Conservation (phyloP, 2,797 vertebrate species). For the Etheostoma perlongum region DNA sequence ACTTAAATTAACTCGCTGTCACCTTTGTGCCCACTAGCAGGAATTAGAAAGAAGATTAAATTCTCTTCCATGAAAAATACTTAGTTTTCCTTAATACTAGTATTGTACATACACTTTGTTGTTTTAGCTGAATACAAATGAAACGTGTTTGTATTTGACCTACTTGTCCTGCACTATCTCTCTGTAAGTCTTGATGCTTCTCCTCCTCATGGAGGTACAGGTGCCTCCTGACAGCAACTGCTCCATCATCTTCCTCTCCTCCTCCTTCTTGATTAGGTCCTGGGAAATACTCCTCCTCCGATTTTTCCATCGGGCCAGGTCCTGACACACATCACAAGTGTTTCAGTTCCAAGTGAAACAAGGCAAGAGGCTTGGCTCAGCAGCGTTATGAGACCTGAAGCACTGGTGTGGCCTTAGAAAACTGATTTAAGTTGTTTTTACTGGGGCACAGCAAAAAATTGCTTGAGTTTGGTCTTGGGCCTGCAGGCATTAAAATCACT, state of each 20-base stretch:
- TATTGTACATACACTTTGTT: not conserved
- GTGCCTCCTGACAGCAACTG: conserved; percentile 86
- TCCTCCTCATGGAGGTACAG: conserved; percentile 86
- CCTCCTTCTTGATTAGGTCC: conserved; percentile 97
- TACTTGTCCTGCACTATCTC: conserved; percentile 99
- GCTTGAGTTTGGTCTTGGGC: not conserved
- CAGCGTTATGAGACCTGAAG: not conserved
- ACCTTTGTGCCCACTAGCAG: not conserved
- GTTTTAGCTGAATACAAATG: not conserved
- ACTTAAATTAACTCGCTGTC: conserved; percentile 27
- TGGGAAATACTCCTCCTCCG: conserved; percentile 96
- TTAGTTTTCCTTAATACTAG: not conserved
- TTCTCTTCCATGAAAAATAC: conserved; percentile 5
- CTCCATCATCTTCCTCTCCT: conserved; percentile 97
- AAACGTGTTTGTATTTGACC: conserved; percentile 55
- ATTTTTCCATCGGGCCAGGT: conserved; percentile 96
- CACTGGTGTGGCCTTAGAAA: conserved; percentile 12
- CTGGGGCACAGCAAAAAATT: conserved; percentile 15
- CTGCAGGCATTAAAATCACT: not conserved
- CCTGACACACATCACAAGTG: conserved; percentile 78
- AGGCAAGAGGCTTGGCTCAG: not conserved
- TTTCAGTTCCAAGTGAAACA: conserved; percentile 30
- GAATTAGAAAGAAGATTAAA: conserved; percentile 1
- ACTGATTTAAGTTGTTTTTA: conserved; percentile 18
- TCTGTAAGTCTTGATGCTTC: conserved; percentile 98